Percentiles rank a stretch among this genome's conserved stretches.
Evolutionary conservation across 2,888 invertebrate species (phyloP).

Genomic region (Odontothrips loti): DNA sequence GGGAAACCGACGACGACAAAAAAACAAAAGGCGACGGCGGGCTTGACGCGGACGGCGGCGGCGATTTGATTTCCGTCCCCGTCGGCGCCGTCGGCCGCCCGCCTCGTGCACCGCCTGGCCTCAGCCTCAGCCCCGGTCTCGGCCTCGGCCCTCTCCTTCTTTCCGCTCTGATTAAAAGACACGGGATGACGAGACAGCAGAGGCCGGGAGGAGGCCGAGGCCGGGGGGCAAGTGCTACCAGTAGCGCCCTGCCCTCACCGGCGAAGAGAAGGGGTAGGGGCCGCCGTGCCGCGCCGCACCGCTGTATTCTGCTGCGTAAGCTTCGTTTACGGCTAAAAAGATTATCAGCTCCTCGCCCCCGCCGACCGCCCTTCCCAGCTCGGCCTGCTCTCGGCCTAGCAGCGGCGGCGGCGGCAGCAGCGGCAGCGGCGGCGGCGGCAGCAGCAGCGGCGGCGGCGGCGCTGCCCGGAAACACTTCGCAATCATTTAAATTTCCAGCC

Average conservation of each 20-base stretch:
- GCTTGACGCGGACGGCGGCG: no score
- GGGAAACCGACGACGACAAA: no score
- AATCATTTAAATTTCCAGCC: slow-evolving; percentile 23
- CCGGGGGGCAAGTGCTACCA: neutral
- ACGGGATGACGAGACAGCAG: neutral
- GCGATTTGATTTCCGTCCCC: slow-evolving; percentile 1
- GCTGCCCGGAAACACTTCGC: slow-evolving; percentile 4
- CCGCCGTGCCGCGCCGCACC: neutral
- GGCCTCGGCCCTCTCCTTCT: neutral
- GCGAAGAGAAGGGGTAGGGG: neutral
- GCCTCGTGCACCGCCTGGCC: no score
- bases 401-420: neutral
- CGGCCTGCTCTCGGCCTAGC: neutral
- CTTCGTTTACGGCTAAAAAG: slow-evolving; percentile 26
- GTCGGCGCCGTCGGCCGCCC: neutral
- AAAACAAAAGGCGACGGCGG: no score
- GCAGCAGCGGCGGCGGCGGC: neutral
- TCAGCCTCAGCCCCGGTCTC: no score
- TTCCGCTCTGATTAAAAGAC: slow-evolving; percentile 3
- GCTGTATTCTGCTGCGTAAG: neutral
- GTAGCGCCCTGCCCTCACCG: neutral
- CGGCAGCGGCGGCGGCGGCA: neutral
- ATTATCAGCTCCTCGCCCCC: neutral
- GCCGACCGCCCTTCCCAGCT: neutral
- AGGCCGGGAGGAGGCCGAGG: neutral